A percentile compares a stretch with the other conserved stretches of the same genome.
These are phyloP conservation scores for Champsocephalus esox DNA, from an alignment of 2,797 vertebrate species.

Conservation along the genomic window DNA sequence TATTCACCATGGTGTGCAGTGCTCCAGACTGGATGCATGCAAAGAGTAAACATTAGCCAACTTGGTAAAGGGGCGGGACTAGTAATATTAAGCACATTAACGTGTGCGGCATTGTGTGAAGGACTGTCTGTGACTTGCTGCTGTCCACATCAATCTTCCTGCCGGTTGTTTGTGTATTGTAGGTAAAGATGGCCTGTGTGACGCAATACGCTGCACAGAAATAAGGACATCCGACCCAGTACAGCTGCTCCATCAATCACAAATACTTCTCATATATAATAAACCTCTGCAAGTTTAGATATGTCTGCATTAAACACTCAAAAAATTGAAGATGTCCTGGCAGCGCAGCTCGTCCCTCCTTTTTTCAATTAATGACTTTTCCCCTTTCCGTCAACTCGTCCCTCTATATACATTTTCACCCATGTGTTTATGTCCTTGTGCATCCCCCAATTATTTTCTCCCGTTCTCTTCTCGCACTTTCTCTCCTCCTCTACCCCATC, in stretches of 20 bases:
- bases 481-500: constrained; percentile 34
- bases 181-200: constrained; percentile 76
- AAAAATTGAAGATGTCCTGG: constrained; percentile 13
- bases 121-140: constrained; percentile 78
- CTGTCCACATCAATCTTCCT: constrained; percentile 85
- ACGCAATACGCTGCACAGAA: constrained; percentile 78
- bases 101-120: constrained; percentile 81
- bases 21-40: constrained; percentile 48
- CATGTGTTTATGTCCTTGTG: constrained; percentile 16
- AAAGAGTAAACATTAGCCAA: constrained; percentile 51
- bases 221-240: constrained; percentile 82
- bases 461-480: constrained; percentile 1
- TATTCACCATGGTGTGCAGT: constrained; percentile 32
- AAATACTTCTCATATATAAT: constrained; percentile 26
- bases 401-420: constrained; percentile 31
- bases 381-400: constrained; percentile 30
- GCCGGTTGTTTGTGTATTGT: constrained; percentile 80
- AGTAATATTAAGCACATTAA: constrained; percentile 81
- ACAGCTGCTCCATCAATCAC: constrained; percentile 83
- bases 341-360: neutral
- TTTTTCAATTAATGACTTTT: constrained; percentile 3
- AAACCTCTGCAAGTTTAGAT: constrained; percentile 29
- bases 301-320: constrained; percentile 3
- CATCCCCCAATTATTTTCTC: constrained; percentile 20
- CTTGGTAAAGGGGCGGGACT: constrained; percentile 69